Base-by-base conservation (phyloP, 2,797 vertebrate genomes). In the Anguilla obscura region DNA sequence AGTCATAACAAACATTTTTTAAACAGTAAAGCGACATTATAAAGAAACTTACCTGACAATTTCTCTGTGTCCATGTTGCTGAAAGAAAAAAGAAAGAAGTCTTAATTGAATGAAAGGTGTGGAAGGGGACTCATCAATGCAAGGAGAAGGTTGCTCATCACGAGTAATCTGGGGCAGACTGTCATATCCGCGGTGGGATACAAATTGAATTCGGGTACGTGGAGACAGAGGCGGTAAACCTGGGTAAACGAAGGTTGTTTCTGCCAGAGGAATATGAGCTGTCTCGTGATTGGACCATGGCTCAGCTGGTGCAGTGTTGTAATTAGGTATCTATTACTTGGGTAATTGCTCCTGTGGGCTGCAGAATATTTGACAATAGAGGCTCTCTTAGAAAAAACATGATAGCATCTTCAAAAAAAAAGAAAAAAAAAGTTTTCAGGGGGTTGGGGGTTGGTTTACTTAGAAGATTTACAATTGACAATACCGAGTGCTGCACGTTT, bases 1-100 rank as follows among this genome's bases (percentile, higher is more conserved):
- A 58, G 3, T 12, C 16, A 58, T 18, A 58, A 58, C 10, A 56
- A 40, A 40, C 40, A 40, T 40, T 40, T 40, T 40, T 40, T 40
- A 58, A 58, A 58, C 56, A 58, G 63, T 24, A 27, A 27, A 27
- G 21, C 3, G 24, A 69, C 63, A 54, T 58, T 63, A 16, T 24
- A 60, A 6, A 83, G 1, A 80, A 66, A 86, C 87, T 93, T 86
- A 96, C 95, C 95, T 92, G 95, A 95, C 83, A 96, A 94, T 89
- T 95, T 95, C 83, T 95, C 95, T 69, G 95, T 96, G 89, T 96
- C 95, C 91, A 96, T 89, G 90, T 96, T 95, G 85, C 95, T 96
- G 90, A 71, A 86, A 90, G 33, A 21, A 45, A 40, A 50, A 76
- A 76, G 88, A 84, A 85, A 50, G 48, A 84, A 7, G 88, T 2